A percentile compares a stretch with the other conserved stretches of the same genome.
phyloP scores from a whole-genome alignment of 1,140 invertebrate species.

The Drosophila mauritiana region DNA sequence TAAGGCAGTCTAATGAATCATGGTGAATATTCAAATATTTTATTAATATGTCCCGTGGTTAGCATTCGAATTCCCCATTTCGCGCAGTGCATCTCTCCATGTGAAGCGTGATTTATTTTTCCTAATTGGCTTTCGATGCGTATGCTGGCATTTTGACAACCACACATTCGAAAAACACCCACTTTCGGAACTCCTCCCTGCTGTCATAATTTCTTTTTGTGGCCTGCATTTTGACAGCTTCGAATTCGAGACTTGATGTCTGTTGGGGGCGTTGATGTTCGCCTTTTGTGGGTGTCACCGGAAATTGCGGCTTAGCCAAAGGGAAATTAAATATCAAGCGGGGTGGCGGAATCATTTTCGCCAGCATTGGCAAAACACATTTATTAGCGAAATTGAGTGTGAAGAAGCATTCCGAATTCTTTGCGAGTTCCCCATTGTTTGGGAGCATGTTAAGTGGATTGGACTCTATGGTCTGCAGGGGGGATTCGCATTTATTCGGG shows the following conservation, averaged over 20 bases:
- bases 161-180: conserved; percentile 7
- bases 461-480: conserved; percentile 3
- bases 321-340: conserved; percentile 68
- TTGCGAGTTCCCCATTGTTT: conserved; percentile 10
- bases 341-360: conserved; percentile 36
- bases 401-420: conserved; percentile 42
- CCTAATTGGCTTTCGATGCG: conserved; percentile 79
- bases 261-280: conserved; percentile 43
- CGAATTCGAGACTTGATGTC: conserved; percentile 73
- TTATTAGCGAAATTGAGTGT: conserved; percentile 72
- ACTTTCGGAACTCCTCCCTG: conserved; percentile 16
- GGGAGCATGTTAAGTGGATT: conserved; percentile 64
- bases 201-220: conserved; percentile 66
- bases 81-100: conserved; percentile 19
- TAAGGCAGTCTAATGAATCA: no score
- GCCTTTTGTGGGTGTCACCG: conserved; percentile 60
- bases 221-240: conserved; percentile 68
- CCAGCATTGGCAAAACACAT: conserved; percentile 54
- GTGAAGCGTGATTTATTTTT: conserved; percentile 75
- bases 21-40: no score
- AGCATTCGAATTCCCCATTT: no score
- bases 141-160: conserved; percentile 63
- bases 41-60: no score
- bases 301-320: conserved; percentile 72
- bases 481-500: conserved; percentile 5